Evolutionary conservation across 2,888 invertebrate species (phyloP), one percentile per base, ranked within the genome.

Genomic region (Brenthis ino): DNA sequence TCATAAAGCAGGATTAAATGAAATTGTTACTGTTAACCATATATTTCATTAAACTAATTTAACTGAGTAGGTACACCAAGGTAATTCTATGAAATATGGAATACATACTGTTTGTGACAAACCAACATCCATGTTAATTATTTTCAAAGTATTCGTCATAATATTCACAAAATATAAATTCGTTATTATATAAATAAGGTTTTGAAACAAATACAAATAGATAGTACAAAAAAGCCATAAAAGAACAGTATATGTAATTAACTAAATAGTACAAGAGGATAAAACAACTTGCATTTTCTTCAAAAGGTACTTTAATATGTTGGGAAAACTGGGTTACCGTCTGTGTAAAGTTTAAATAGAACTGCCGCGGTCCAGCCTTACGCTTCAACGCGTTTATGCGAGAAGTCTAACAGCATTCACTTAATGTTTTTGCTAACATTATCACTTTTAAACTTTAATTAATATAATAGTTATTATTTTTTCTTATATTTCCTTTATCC

Each of bases 311-410:
- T 55, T 53, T 64, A 50, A 57, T 57, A 55, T 56, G 65, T 57
- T 65, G 37, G 54, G 6, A 16, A 50, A 65, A 65, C 65, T 65
- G 57, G 65, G 56, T 65, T 57, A 65, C 57, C 50, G 65, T 37
- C 61, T 37, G 61, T 51, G 51, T 63, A 20, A 37, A 65, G 56
- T 65, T 57, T 37, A 56, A 65, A 65, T 64, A 24, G 64, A 64
- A 56, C 55, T 56, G 48, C 55, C 47, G 50, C 65, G 57, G 61
- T 63, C 50, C 51, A 63, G 61, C 43, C 61, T 63, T 37, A 63
- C 61, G 61, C 61, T 63, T 53, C 37, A 53, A 63, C 61, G 51
- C 61, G 61, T 53, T 63, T 63, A 63, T 63, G 37, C 53, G 61
- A 63, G 61, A 53, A 63, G 61, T 63, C 61, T 53, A 53, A 53